A percentile compares a stretch with the other conserved stretches of the same genome.
These are phyloP conservation scores for Bombus breviceps DNA, from an alignment of 1,140 invertebrate species.

Conservation along the genomic window DNA sequence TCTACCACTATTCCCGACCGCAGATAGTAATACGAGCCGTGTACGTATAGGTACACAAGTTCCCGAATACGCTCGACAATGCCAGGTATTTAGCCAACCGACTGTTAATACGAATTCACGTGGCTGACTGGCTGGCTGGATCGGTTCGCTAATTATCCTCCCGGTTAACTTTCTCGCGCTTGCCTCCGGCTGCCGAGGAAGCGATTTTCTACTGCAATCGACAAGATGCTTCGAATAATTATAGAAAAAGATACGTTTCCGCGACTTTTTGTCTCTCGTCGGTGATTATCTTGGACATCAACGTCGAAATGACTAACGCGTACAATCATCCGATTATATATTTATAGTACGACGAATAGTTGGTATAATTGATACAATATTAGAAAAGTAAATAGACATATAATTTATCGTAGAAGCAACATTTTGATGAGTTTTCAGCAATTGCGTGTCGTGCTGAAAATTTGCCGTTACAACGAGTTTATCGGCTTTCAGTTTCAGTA, in stretches of 20 bases:
- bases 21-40: constrained; percentile 56
- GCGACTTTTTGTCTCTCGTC: neutral
- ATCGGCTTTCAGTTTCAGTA: neutral
- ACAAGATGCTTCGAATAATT: neutral
- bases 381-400: no score
- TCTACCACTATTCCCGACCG: constrained; percentile 53
- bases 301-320: no score
- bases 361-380: no score
- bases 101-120: constrained; percentile 46
- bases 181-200: neutral
- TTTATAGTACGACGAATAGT: no score
- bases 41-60: constrained; percentile 19
- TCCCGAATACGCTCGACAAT: constrained; percentile 35
- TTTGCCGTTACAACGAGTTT: neutral
- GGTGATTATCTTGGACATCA: neutral
- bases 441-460: no score
- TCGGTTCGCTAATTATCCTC: constrained; percentile 47
- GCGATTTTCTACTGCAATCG: neutral
- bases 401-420: no score
- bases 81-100: constrained; percentile 59
- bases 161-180: constrained; percentile 51
- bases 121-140: constrained; percentile 40
- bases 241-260: no score
- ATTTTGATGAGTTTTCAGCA: neutral
- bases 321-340: no score